Conservation (phyloP, 2,113 vertebrate genomes). For the Antechinus stuartii region DNA sequence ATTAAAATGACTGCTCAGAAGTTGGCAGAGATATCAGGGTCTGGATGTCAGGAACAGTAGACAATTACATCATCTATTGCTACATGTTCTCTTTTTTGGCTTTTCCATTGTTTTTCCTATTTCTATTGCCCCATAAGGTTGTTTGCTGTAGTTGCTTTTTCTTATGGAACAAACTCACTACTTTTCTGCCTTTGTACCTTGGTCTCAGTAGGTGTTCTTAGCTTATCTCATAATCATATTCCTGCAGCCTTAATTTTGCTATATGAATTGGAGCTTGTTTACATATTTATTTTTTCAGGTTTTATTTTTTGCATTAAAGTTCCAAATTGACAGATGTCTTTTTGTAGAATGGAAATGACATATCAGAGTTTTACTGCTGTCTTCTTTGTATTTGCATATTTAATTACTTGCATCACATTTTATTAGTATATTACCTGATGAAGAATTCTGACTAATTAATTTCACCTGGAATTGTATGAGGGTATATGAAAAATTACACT, state of each 20-base stretch:
- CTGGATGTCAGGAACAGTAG: background rate
- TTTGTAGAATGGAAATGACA: conserved; percentile 79
- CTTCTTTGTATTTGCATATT: conserved; percentile 80
- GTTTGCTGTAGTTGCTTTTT: background rate
- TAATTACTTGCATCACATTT: conserved; percentile 83
- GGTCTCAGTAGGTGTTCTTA: conserved; percentile 66
- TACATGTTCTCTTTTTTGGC: background rate
- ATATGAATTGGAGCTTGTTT: conserved; percentile 67
- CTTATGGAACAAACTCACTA: conserved; percentile 30
- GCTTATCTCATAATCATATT: conserved; percentile 68
- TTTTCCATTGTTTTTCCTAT: background rate
- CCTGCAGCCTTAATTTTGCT: conserved; percentile 74
- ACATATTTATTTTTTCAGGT: conserved; percentile 73
- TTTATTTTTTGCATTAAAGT: conserved; percentile 66
- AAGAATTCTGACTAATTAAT: conserved; percentile 83
- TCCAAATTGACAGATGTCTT: conserved; percentile 81
- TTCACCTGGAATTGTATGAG: conserved; percentile 82
- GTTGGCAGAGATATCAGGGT: conserved; percentile 43
- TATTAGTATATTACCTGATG: conserved; percentile 81
- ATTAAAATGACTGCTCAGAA: conserved; percentile 49
- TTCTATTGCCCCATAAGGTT: background rate
- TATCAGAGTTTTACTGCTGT: conserved; percentile 72
- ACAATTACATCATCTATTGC: background rate
- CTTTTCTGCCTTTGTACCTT: conserved; percentile 71
- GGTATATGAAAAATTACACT: conserved; percentile 78